Percentiles rank a stretch among this genome's conserved stretches.
phyloP scores from a whole-genome alignment of 2,888 invertebrate species.

The Pandemis corylana region DNA sequence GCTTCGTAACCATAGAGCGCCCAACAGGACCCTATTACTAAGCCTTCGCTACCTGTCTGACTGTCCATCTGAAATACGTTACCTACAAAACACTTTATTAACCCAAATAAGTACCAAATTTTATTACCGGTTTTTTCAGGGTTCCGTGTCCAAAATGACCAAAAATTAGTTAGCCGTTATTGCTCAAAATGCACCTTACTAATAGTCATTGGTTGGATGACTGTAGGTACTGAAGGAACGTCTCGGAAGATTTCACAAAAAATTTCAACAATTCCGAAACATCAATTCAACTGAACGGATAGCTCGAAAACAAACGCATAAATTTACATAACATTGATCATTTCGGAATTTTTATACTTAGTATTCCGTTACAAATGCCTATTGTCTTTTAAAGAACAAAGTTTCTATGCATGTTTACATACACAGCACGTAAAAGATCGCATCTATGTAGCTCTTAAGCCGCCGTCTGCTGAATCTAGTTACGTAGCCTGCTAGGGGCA shows the following conservation, averaged over 20 bases:
- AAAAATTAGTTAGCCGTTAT: no score
- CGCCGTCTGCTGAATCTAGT: conserved; percentile 37
- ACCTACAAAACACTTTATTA: no score
- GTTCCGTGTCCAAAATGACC: no score
- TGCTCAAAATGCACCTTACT: no score
- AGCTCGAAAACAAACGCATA: not conserved
- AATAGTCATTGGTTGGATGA: no score
- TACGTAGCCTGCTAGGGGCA: conserved; percentile 14
- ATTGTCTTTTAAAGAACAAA: not conserved
- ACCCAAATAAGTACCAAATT: no score
- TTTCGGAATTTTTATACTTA: not conserved
- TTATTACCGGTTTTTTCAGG: no score
- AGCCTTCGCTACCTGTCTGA: no score
- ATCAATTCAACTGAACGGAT: not conserved
- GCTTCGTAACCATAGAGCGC: not conserved
- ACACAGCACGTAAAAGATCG: conserved; percentile 9
- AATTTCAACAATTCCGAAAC: not conserved
- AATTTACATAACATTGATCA: not conserved
- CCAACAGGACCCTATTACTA: no score
- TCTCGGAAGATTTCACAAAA: not conserved
- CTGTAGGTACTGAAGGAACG: not conserved
- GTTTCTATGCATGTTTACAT: not conserved
- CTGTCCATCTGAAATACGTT: no score
- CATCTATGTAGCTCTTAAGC: not conserved
- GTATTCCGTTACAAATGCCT: not conserved